A percentile compares a stretch with the other conserved stretches of the same genome.
phyloP scores from a whole-genome alignment of 2,888 invertebrate genomes.

The Anagyrus pseudococci region DNA sequence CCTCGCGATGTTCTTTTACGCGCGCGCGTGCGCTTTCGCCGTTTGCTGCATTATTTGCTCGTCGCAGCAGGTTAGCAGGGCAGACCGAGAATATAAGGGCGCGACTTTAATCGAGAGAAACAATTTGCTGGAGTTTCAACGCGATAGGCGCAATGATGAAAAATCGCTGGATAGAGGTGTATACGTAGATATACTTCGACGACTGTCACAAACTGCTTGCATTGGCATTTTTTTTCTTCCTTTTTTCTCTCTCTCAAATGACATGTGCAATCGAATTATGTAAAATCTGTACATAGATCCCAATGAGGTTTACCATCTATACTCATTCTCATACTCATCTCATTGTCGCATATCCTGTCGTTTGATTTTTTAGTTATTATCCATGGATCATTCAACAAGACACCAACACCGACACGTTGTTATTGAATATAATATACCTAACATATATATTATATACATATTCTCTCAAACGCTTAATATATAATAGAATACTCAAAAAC shows the following conservation, averaged over 20 bases:
- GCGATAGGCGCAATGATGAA: conserved; percentile 39
- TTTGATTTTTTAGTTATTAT: conserved; percentile 11
- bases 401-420: conserved; percentile 32
- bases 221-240: conserved; percentile 4
- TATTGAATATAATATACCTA: no score
- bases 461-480: neutral
- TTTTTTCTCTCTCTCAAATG: neutral
- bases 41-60: no score
- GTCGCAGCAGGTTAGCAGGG: no score
- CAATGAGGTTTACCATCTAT: conserved; percentile 9
- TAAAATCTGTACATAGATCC: conserved; percentile 1
- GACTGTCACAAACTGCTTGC: no score
- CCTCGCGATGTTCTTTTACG: no score
- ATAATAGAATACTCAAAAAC: neutral
- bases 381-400: conserved; percentile 22
- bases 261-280: conserved; percentile 7
- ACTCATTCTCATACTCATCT: no score
- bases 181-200: conserved; percentile 1
- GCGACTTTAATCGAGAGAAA: no score
- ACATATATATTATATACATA: conserved; percentile 1
- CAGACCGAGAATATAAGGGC: no score
- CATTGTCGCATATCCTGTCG: conserved; percentile 20
- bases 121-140: no score
- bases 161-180: conserved; percentile 34
- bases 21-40: no score